Percentiles rank a stretch among this genome's conserved stretches.
Evolutionary conservation across 2,113 vertebrate genomes (phyloP).

Genomic region (Hipposideros armiger): DNA sequence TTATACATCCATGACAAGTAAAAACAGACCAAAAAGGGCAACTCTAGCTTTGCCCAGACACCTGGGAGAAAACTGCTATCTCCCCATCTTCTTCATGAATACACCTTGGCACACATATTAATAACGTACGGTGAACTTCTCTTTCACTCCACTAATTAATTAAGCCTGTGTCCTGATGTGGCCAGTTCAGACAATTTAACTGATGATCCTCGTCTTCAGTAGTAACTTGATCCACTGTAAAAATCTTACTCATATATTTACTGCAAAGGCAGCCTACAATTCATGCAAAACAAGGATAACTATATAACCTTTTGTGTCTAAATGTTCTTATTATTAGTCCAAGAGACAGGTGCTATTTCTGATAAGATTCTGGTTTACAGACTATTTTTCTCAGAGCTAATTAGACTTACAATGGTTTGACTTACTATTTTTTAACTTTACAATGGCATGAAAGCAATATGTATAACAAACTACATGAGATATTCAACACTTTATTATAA

Average conservation of each 20-base stretch:
- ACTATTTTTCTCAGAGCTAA: constrained; percentile 53
- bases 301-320: constrained; percentile 10
- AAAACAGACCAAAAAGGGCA: constrained; percentile 29
- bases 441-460: neutral
- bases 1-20: neutral
- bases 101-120: neutral
- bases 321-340: neutral
- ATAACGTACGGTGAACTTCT: neutral
- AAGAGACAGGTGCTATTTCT: constrained; percentile 41
- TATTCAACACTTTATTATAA: neutral
- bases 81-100: neutral
- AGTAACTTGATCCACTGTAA: constrained; percentile 34
- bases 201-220: neutral
- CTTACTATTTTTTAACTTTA: neutral
- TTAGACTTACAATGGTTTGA: neutral
- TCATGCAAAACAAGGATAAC: constrained; percentile 51
- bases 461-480: neutral
- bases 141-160: constrained; percentile 13
- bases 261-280: neutral
- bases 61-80: neutral
- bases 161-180: neutral
- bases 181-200: constrained; percentile 49
- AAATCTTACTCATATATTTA: constrained; percentile 29
- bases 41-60: neutral
- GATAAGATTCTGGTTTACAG: neutral